Base-by-base conservation (phyloP, 2,888 invertebrate genomes). In the Rotaria socialis region DNA sequence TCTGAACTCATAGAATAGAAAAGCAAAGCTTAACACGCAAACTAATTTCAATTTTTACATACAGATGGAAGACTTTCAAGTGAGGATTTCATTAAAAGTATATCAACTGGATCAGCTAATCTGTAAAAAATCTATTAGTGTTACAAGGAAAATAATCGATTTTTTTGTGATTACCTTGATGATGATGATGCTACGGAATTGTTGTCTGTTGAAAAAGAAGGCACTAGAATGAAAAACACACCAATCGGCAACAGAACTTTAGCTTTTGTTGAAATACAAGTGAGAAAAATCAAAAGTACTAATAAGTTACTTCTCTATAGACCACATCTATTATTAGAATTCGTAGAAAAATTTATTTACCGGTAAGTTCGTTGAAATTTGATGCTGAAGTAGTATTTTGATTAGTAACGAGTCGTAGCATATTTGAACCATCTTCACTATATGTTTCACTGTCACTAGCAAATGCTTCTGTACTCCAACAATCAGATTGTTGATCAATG, bases 401-500 rank as follows among this genome's bases (percentile, higher is more conserved):
- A 24, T 60, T 60, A 27, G 7, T 14, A 27, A 19, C 27, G 27
- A 60, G 60, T 27, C 60, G 60, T 60, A 60, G 11, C 10, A 60
- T 10, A 60, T 60, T 60, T 60, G 60, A 60, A 14, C 75, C 75
- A 75, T 75, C 75, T 75, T 75, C 75, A 35, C 75, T 75, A 43
- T 75, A 19, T 43, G 95, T 95, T 92, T 98, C 98, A 22, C 96
- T 96, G 91, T 98, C 98, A 86, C 96, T 96, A 0, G 97, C 97
- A 86, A 98, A 92, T 84, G 98, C 98, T 91, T 99, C 98, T 0
- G 98, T 98, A 89, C 96, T 97, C 98, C 98, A 98, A 0, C 97
- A 97, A 91, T 99, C 98, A 84, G 41, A 43, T 75, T 75, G 75
- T 75, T 75, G 75, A 75, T 75, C 75, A 41, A 75, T 43, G 6